Evolutionary conservation across 2,113 vertebrate genomes (phyloP).

Genomic region (Podocnemis expansa): DNA sequence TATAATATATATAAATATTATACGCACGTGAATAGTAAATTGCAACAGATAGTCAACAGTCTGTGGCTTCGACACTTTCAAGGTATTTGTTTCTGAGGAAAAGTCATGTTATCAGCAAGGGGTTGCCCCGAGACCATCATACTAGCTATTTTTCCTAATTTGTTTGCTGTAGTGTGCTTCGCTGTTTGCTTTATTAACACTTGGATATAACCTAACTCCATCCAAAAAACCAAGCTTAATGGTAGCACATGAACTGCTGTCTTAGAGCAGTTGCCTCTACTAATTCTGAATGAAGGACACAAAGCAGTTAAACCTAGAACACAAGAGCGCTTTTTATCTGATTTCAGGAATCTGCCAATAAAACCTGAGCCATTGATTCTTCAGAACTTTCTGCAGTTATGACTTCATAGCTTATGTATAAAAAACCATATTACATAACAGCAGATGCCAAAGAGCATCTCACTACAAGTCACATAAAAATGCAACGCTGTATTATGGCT

Average conservation of each 20-base stretch:
- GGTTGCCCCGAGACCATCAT: conserved; percentile 63
- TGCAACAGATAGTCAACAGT: conserved; percentile 56
- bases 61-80: conserved; percentile 52
- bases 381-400: conserved; percentile 86
- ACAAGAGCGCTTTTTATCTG: conserved; percentile 91
- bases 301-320: conserved; percentile 85
- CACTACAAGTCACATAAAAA: conserved; percentile 84
- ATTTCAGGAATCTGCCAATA: conserved; percentile 93
- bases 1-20: conserved; percentile 37
- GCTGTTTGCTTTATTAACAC: conserved; percentile 81
- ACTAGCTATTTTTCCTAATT: conserved; percentile 54
- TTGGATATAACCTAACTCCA: conserved; percentile 74
- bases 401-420: conserved; percentile 87
- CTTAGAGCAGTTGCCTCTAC: conserved; percentile 63
- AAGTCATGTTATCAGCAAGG: conserved; percentile 54
- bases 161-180: conserved; percentile 76
- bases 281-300: conserved; percentile 79
- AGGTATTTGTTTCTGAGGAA: conserved; percentile 46
- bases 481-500: conserved; percentile 83
- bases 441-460: conserved; percentile 84
- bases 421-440: conserved; percentile 83
- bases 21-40: conserved; percentile 46
- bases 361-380: conserved; percentile 90
- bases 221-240: conserved; percentile 56
- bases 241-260: conserved; percentile 63